Percentiles rank a stretch among this genome's conserved stretches.
phyloP scores from a whole-genome alignment of 2,888 invertebrate genomes.

The Eilema caniola region DNA sequence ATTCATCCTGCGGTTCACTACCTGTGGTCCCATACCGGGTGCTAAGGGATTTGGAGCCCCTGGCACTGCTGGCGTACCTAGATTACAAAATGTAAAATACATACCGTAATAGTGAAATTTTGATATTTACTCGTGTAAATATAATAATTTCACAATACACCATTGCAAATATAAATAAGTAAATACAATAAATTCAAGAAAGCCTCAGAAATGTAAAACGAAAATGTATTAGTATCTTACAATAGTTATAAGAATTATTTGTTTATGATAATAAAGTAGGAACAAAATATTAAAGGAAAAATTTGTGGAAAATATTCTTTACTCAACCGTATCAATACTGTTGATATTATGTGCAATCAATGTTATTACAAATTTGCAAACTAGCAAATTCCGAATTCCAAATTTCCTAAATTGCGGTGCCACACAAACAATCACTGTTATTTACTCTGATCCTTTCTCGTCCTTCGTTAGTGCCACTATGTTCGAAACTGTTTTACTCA shows the following conservation, averaged over 20 bases:
- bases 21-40: constrained; percentile 85
- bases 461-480: not conserved
- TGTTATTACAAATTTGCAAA: not conserved
- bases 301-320: not conserved
- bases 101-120: not conserved
- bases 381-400: not conserved
- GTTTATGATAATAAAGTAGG: no score
- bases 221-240: not conserved
- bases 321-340: no score
- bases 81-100: constrained; percentile 19
- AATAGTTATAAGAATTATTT: not conserved
- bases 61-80: constrained; percentile 68
- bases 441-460: not conserved
- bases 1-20: constrained; percentile 92
- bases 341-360: no score
- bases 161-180: not conserved
- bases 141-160: not conserved
- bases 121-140: not conserved
- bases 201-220: not conserved
- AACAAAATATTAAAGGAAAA: no score
- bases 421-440: not conserved
- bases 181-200: not conserved
- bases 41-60: constrained; percentile 81
- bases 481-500: constrained; percentile 60
- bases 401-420: not conserved